Conservation (phyloP, 1,140 invertebrate species). For the Sitobion miscanthi region DNA sequence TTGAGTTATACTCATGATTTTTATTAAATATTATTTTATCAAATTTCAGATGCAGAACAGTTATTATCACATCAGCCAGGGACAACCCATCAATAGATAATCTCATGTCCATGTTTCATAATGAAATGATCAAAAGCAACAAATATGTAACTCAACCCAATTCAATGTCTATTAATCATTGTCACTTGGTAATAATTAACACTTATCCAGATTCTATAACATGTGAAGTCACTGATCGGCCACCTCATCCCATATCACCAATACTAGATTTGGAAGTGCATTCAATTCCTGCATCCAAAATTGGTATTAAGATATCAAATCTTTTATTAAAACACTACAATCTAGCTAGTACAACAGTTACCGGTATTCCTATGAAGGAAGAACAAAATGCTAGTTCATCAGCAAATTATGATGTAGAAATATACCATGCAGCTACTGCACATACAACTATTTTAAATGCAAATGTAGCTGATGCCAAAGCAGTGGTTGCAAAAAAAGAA, state of each 20-base stretch:
- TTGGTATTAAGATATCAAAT: constrained; percentile 74
- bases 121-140: constrained; percentile 80
- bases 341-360: constrained; percentile 94
- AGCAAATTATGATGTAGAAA: constrained; percentile 97
- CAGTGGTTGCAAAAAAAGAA: constrained; percentile 66
- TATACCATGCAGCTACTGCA: constrained; percentile 85
- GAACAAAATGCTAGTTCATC: constrained; percentile 98
- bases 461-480: constrained; percentile 61
- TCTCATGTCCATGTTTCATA: constrained; percentile 84
- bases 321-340: constrained; percentile 85
- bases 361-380: constrained; percentile 99
- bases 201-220: constrained; percentile 75
- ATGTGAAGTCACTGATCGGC: constrained; percentile 47
- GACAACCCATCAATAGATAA: constrained; percentile 83
- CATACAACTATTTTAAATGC: constrained; percentile 80
- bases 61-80: constrained; percentile 85
- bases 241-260: constrained; percentile 68
- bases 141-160: constrained; percentile 72
- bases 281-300: constrained; percentile 64
- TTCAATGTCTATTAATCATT: constrained; percentile 78
- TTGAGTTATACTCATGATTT: neutral
- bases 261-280: constrained; percentile 65
- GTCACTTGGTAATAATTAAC: constrained; percentile 88
- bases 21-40: neutral
- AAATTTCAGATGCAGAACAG: constrained; percentile 74